These are phyloP conservation scores for Pseudomyrmex sp. DNA, from an alignment of 1,140 invertebrate genomes.

Conservation along the genomic window DNA sequence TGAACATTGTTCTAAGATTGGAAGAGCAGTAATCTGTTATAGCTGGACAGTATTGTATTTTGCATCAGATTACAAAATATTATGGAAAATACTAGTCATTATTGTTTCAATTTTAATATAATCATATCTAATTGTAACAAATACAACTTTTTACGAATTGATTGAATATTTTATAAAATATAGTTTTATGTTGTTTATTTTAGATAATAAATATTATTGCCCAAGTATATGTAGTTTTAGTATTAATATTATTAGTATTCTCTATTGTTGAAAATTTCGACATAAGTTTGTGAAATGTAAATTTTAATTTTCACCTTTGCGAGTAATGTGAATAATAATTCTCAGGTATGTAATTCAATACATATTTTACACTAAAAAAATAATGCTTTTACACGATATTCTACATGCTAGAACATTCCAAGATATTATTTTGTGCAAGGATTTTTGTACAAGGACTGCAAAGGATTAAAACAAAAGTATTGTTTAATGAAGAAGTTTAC, in stretches of 20 bases:
- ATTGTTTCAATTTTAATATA: constrained; percentile 13
- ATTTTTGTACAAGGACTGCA: not conserved
- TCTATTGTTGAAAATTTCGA: too few relatives aligned
- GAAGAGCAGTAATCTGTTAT: not conserved
- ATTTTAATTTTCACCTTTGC: too few relatives aligned
- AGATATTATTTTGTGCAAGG: not conserved
- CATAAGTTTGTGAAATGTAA: too few relatives aligned
- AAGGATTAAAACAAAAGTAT: constrained; percentile 1
- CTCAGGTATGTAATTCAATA: constrained; percentile 3
- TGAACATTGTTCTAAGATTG: not conserved
- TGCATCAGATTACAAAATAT: constrained; percentile 5
- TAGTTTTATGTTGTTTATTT: constrained; percentile 15
- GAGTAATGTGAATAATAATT: not conserved
- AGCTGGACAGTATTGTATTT: constrained; percentile 3
- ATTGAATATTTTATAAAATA: constrained; percentile 23
- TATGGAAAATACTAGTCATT: constrained; percentile 23
- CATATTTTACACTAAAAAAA: constrained; percentile 26
- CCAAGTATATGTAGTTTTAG: too few relatives aligned
- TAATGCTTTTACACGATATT: constrained; percentile 24
- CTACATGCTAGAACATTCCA: not conserved
- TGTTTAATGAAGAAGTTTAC: not conserved
- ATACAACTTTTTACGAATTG: constrained; percentile 3
- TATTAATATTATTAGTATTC: too few relatives aligned
- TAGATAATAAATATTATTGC: constrained; percentile 5
- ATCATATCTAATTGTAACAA: not conserved